A percentile compares a stretch with the other conserved stretches of the same genome.
phyloP scores from a whole-genome alignment of 2,888 invertebrate species.

The Phengaris alcon region DNA sequence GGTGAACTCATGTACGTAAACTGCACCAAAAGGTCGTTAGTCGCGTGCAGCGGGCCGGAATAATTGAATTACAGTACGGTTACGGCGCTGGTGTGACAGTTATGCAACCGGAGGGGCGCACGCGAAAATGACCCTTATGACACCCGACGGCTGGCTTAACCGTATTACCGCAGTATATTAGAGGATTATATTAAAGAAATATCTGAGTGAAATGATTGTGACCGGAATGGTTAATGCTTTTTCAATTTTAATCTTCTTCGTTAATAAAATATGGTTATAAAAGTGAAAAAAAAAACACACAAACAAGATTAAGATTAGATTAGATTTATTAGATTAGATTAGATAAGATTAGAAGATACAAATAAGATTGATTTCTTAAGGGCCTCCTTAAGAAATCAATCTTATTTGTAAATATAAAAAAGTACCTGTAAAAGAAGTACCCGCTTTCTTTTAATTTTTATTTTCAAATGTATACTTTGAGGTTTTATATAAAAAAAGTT shows the following conservation, averaged over 20 bases:
- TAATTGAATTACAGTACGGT: constrained; percentile 68
- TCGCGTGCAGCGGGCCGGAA: constrained; percentile 63
- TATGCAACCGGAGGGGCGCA: constrained; percentile 46
- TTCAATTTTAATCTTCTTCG: background rate
- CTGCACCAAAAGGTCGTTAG: constrained; percentile 63
- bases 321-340: too few species aligned
- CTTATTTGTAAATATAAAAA: too few species aligned
- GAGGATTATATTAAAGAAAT: background rate
- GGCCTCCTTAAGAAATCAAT: too few species aligned
- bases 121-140: constrained; percentile 44
- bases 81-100: constrained; percentile 47
- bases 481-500: too few species aligned
- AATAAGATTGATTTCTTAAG: too few species aligned
- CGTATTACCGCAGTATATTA: background rate
- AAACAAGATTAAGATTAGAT: too few species aligned
- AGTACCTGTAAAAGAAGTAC: too few species aligned
- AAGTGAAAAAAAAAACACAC: too few species aligned
- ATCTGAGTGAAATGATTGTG: background rate
- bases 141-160: constrained; percentile 10
- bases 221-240: background rate
- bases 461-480: too few species aligned
- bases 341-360: too few species aligned
- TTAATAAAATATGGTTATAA: too few species aligned
- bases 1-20: constrained; percentile 28
- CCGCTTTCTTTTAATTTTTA: too few species aligned